Evolutionary conservation across 2,888 invertebrate genomes (phyloP).

Genomic region (Chrysolina haemoptera): DNA sequence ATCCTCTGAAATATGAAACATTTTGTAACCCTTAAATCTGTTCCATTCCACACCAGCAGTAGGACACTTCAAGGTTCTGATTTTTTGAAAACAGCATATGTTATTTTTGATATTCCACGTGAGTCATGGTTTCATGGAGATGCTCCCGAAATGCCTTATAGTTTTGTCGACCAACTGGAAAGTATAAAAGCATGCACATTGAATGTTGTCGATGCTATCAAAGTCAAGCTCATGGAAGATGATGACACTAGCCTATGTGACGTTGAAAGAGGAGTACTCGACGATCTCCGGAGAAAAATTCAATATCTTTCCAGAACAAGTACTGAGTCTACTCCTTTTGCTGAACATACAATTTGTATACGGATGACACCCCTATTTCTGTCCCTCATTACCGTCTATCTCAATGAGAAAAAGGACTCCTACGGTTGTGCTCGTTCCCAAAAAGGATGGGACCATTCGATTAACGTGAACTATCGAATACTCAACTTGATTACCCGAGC

Average conservation of each 20-base stretch:
- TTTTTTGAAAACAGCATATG: constrained; percentile 14
- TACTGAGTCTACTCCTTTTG: constrained; percentile 52
- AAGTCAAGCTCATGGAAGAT: not conserved
- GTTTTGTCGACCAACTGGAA: too few species aligned
- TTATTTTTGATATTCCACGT: constrained; percentile 20
- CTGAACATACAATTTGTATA: constrained; percentile 40
- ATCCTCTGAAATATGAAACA: not conserved
- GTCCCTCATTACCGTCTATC: constrained; percentile 61
- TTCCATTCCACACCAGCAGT: not conserved
- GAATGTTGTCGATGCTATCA: not conserved
- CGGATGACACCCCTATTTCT: constrained; percentile 54
- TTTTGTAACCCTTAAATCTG: not conserved
- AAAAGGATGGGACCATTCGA: constrained; percentile 46
- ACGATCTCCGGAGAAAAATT: too few species aligned
- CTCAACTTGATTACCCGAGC: constrained; percentile 46
- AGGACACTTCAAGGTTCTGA: constrained; percentile 15
- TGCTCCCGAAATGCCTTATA: too few species aligned
- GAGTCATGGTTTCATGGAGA: not conserved
- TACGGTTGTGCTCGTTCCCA: constrained; percentile 62
- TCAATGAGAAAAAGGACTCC: constrained; percentile 50
- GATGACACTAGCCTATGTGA: not conserved
- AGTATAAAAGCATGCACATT: not conserved
- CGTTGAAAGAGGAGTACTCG: not conserved
- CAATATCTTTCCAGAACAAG: constrained; percentile 17
- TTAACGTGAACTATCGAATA: too few species aligned